phyloP scores from a whole-genome alignment of 1,140 invertebrate genomes.

The Solen grandis region DNA sequence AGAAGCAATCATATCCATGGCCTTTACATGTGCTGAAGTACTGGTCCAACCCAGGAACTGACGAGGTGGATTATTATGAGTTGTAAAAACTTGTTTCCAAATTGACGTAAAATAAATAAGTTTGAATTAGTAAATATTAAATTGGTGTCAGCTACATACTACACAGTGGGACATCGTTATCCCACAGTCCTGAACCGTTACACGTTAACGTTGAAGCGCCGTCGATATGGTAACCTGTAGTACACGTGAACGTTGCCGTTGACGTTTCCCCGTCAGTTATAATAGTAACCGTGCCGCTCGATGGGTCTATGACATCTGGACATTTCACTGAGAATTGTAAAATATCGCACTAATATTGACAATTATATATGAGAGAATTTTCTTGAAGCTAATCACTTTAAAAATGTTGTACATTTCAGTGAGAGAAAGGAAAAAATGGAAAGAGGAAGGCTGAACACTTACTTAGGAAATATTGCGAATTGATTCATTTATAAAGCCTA shows the following conservation, averaged over 20 bases:
- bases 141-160: no score
- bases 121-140: no score
- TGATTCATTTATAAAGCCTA: no score
- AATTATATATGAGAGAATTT: no score
- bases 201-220: neutral
- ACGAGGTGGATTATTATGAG: no score
- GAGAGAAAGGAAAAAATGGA: neutral
- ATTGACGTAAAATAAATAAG: no score
- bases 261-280: neutral
- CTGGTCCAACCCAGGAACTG: no score
- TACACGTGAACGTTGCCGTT: slow-evolving; percentile 1
- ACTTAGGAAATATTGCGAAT: no score
- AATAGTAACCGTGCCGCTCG: neutral
- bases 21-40: no score
- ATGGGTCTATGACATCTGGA: neutral
- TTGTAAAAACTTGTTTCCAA: no score
- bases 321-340: neutral
- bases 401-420: neutral
- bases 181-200: slow-evolving; percentile 9
- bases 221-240: slow-evolving; percentile 15
- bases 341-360: neutral
- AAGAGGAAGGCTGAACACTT: no score
- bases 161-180: neutral
- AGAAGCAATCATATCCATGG: no score
- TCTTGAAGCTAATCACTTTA: neutral